Evolutionary conservation across 2,888 invertebrate genomes (phyloP), one percentile per base, ranked within the genome.

Genomic region (Heliconius cydno): DNA sequence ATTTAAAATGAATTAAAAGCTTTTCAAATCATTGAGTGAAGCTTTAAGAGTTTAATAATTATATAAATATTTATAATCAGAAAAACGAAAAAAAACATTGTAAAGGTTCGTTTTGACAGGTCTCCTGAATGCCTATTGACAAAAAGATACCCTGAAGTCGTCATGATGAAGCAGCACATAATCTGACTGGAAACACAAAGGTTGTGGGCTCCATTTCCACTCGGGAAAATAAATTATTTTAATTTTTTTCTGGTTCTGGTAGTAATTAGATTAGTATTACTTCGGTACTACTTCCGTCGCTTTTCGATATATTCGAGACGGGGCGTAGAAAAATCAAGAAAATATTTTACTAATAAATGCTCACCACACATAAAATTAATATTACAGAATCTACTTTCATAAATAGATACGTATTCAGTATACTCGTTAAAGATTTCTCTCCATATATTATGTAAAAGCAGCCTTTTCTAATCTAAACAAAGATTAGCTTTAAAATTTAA

Each of bases 371-470:
- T 68, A 63, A 67, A 73, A 74, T 74, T 60, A 68, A 60, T 52
- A 73, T 67, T 34, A 41, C 67, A 46, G 41, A 38, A 22, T 67
- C 15, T n/a, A 38, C 66, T 30, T 70, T 41, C 70, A 70, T 46
- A 28, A 57, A 30, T 34, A 34, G 34, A 34, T 60, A 46, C 46
- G 52, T 46, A 72, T 77, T 77, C 38, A 78, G 52, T 52, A 57
- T 75, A 80, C 75, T 76, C 22, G 70, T 77, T 38, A 63, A 57
- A 68, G 78, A 76, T 81, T 80, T 81, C 78, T 80, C 80, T 19
- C 74, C 81, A 78, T 76, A 76, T 76, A 73, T 70, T 80, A 78
- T 80, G 73, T 72, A 66, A 78, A 81, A 78, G 68, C 66, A 52
- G 13, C 57, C 68, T 73, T 72, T 66, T 76, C 71, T 76, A 63